Evolutionary conservation across 2,888 invertebrate species (phyloP).

Genomic region (Oxystoma pomonae): DNA sequence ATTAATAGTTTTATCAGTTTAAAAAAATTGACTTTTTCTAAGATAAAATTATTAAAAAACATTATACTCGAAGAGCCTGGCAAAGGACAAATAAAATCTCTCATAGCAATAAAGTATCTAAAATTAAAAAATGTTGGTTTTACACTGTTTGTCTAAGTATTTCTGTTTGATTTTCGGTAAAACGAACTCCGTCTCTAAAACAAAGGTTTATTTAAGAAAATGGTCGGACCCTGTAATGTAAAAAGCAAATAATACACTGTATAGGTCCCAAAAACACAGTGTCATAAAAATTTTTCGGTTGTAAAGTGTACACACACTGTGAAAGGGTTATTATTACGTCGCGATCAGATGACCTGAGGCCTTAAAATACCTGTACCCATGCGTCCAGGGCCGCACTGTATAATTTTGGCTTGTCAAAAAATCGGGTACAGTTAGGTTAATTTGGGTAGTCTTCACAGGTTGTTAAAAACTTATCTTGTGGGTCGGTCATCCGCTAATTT

Average conservation of each 20-base stretch:
- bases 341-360: neutral
- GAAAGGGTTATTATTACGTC: neutral
- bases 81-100: too few species aligned
- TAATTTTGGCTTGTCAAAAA: neutral
- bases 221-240: constrained; percentile 17
- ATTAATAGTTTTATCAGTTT: too few species aligned
- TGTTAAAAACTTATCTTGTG: too few species aligned
- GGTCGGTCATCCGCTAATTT: too few species aligned
- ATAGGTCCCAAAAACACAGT: neutral
- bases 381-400: neutral
- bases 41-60: too few species aligned
- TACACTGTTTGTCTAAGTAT: constrained; percentile 20
- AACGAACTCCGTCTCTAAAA: constrained; percentile 17
- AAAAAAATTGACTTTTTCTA: too few species aligned
- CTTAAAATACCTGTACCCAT: neutral
- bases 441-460: neutral
- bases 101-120: too few species aligned
- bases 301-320: neutral
- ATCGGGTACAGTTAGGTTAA: neutral
- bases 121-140: too few species aligned
- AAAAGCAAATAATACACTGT: neutral
- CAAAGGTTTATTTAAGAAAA: constrained; percentile 25
- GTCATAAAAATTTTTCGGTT: neutral
- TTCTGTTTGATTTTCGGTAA: constrained; percentile 24
- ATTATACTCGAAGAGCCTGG: too few species aligned